Evolutionary conservation across 23 tunicate species (phyloP), one percentile per base, ranked within the genome.

Genomic region (Botrylloides violaceus): DNA sequence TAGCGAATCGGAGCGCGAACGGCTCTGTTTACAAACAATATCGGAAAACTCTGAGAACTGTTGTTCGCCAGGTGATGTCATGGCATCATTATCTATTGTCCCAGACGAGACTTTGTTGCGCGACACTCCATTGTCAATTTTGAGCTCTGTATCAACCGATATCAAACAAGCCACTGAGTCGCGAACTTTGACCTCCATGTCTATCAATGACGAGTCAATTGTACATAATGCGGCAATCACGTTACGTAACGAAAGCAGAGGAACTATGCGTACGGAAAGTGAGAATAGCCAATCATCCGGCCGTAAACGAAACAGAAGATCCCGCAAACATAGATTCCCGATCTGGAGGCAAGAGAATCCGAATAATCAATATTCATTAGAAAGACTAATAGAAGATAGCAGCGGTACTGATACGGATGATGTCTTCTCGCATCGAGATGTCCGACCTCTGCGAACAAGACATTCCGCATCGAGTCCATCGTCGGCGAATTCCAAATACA

Each of bases 271-370:
- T n/a, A n/a, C n/a, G n/a, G n/a, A n/a, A n/a, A n/a, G n/a, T n/a
- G n/a, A n/a, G n/a, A n/a, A n/a, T n/a, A n/a, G n/a, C n/a, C 15
- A 9, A 15, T 15, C 53, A 7, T 43, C 53, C 53, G 15, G 53
- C 9, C 53, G 53, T 15, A 43, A 15, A 15, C 53, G 53, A 15
- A 7, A 15, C 53, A 43, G 53, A 15, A 43, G 15, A 43, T 43
- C 53, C 12, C 9, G 53, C 15, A 43, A 43, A 43, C 53, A 36
- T 12, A 18, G 29, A 20, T 26, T 68, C 4, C 74, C 74, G 3
- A 68, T 68, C 0, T 68, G 74, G 74, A 68, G 74, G 30, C 74
- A 68, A 68, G 74, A 68, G 30, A 68, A 68, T 26, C 74, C 74
- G 25, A 31, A 25, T 12, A 68, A 68, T 26, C 36, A 37, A 43